Percentiles rank a stretch among this genome's conserved stretches.
phyloP scores from a whole-genome alignment of 2,797 vertebrate species.

The Phalloptychus januarius region DNA sequence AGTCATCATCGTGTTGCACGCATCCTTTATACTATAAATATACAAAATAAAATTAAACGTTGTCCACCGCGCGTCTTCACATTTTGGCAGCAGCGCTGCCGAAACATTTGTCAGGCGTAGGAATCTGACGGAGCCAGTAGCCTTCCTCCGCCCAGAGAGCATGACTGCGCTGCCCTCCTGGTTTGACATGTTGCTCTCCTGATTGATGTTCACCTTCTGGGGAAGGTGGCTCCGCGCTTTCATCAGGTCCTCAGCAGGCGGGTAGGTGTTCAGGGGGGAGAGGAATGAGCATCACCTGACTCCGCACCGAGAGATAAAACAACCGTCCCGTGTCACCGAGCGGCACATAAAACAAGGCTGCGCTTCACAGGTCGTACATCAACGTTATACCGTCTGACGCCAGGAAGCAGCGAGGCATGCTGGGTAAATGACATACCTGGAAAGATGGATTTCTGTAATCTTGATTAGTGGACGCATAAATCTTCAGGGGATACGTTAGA shows the following conservation, averaged over 20 bases:
- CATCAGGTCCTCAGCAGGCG: conserved; percentile 66
- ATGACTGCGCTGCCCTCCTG: conserved; percentile 51
- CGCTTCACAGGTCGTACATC: conserved; percentile 81
- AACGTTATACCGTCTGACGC: conserved; percentile 74
- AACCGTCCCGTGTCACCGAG: conserved; percentile 73
- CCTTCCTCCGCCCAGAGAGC: conserved; percentile 38
- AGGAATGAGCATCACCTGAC: conserved; percentile 45
- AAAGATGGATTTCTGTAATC: conserved; percentile 69
- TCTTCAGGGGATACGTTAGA: conserved; percentile 46
- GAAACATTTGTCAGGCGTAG: conserved; percentile 33
- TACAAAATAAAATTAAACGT: not conserved
- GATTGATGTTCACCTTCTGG: conserved; percentile 76
- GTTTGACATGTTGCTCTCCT: conserved; percentile 55
- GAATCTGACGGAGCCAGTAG: conserved; percentile 35
- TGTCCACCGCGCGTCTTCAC: too few relatives aligned
- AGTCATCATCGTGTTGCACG: not conserved
- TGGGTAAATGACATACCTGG: conserved; percentile 68
- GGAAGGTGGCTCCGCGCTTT: conserved; percentile 74
- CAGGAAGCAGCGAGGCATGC: conserved; percentile 70
- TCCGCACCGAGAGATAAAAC: conserved; percentile 72
- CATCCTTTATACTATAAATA: not conserved
- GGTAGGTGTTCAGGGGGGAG: conserved; percentile 23
- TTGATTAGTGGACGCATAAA: conserved; percentile 61
- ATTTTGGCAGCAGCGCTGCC: not conserved
- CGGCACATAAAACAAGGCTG: conserved; percentile 74